A percentile compares a stretch with the other conserved stretches of the same genome.
Evolutionary conservation across 2,113 vertebrate genomes (phyloP).

Genomic region (Pimephales promelas): DNA sequence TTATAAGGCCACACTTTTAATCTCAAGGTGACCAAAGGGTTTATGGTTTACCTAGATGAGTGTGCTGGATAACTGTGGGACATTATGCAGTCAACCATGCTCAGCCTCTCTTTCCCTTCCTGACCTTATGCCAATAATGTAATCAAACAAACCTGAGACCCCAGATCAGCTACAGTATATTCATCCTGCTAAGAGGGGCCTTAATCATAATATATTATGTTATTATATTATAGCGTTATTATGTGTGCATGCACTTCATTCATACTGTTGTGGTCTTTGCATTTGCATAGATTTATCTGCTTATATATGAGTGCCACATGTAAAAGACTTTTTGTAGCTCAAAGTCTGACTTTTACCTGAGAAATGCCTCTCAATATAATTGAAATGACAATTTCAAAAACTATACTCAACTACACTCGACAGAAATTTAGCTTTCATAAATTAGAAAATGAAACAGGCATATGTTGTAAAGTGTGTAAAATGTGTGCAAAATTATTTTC

Average conservation of each 20-base stretch:
- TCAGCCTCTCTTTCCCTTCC: slow-evolving; percentile 42
- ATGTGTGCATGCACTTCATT: not conserved
- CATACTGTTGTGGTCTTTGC: not conserved
- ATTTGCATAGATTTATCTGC: not conserved
- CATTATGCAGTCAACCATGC: slow-evolving; percentile 34
- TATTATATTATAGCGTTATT: no score
- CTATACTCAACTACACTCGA: not conserved
- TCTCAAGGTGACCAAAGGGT: not conserved
- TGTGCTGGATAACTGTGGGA: slow-evolving; percentile 14
- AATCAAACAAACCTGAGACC: not conserved
- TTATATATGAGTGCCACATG: no score
- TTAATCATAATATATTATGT: not conserved
- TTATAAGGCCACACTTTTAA: not conserved
- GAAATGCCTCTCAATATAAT: not conserved
- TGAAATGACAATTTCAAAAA: not conserved
- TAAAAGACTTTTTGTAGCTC: not conserved
- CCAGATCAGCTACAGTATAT: not conserved
- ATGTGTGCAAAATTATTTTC: not conserved
- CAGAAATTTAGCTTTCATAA: not conserved
- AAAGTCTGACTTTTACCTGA: not conserved
- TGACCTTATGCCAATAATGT: not conserved
- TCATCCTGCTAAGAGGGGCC: not conserved
- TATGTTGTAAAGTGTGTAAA: not conserved
- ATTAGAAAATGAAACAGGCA: not conserved
- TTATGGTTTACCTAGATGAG: not conserved